These are phyloP conservation scores for Cygnus buccinator DNA, from an alignment of 2,113 vertebrate species.

Conservation along the genomic window DNA sequence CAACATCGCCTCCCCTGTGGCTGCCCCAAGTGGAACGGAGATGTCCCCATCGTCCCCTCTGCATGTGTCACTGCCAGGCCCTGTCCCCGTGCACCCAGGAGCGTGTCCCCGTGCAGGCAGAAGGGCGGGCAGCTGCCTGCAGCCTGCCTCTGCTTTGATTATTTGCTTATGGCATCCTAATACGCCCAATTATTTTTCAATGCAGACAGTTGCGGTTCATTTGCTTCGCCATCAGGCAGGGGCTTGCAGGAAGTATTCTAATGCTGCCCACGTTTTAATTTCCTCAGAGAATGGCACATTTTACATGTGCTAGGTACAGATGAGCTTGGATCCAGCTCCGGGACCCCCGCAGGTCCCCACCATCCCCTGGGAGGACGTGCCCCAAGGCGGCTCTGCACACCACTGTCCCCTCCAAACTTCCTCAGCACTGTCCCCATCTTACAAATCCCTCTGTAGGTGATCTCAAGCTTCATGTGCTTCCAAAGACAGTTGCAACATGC, in stretches of 20 bases:
- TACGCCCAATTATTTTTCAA: not conserved
- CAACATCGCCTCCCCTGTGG: fast-evolving
- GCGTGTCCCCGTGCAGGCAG: not conserved
- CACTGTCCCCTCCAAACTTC: not conserved
- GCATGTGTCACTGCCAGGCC: not conserved
- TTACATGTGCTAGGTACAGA: not conserved
- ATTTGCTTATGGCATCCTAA: not conserved
- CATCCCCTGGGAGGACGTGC: not conserved
- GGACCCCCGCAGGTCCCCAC: not conserved
- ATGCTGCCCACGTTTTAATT: fast-evolving
- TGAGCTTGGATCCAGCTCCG: fast-evolving
- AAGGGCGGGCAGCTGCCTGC: not conserved
- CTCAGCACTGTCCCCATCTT: not conserved
- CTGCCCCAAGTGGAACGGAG: fast-evolving
- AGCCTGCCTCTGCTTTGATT: not conserved
- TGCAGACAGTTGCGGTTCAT: not conserved
- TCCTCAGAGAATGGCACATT: fast-evolving
- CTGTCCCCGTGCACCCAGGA: fast-evolving
- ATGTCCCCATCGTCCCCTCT: not conserved
- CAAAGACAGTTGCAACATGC: fast-evolving
- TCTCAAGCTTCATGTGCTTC: not conserved
- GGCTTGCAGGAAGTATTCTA: not conserved
- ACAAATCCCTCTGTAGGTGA: fast-evolving
- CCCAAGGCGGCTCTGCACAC: not conserved
- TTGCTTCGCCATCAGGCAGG: not conserved